phyloP scores from a whole-genome alignment of 2,797 vertebrate genomes.

The Novumbra hubbsi region DNA sequence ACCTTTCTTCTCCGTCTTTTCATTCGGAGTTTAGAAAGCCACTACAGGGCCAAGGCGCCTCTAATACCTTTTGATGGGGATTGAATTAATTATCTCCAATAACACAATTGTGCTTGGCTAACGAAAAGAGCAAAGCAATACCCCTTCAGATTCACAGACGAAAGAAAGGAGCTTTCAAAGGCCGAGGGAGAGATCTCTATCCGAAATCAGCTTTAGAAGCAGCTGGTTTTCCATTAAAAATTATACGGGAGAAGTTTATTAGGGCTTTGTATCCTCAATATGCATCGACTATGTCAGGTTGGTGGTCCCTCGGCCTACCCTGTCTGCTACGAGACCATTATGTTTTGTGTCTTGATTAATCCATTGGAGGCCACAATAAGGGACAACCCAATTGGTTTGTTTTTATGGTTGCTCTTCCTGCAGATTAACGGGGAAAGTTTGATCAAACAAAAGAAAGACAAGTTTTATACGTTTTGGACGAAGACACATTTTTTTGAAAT shows the following conservation, averaged over 20 bases:
- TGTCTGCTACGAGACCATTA: constrained; percentile 24
- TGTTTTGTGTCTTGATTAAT: constrained; percentile 47
- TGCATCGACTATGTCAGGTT: constrained; percentile 67
- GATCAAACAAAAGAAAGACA: not conserved
- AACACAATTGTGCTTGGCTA: constrained; percentile 93
- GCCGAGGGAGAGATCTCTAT: constrained; percentile 69
- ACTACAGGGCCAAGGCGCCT: constrained; percentile 84
- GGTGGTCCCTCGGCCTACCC: constrained; percentile 68
- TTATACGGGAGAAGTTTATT: constrained; percentile 80
- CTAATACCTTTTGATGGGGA: constrained; percentile 97
- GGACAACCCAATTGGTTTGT: constrained; percentile 19
- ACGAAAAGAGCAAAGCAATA: constrained; percentile 97
- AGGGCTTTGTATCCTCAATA: constrained; percentile 70
- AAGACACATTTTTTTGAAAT: not conserved
- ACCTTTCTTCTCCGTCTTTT: constrained; percentile 83
- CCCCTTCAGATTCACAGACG: constrained; percentile 76
- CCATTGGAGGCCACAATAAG: constrained; percentile 20
- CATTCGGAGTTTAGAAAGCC: constrained; percentile 81
- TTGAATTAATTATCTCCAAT: constrained; percentile 99
- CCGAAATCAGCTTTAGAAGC: constrained; percentile 72
- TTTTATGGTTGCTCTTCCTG: constrained; percentile 5
- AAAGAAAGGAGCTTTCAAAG: constrained; percentile 74
- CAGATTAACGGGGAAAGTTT: constrained; percentile 2
- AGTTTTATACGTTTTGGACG: not conserved
- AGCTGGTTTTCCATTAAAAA: constrained; percentile 76